These are phyloP conservation scores for Lacerta agilis DNA, from an alignment of 2,797 vertebrate species.

Conservation along the genomic window DNA sequence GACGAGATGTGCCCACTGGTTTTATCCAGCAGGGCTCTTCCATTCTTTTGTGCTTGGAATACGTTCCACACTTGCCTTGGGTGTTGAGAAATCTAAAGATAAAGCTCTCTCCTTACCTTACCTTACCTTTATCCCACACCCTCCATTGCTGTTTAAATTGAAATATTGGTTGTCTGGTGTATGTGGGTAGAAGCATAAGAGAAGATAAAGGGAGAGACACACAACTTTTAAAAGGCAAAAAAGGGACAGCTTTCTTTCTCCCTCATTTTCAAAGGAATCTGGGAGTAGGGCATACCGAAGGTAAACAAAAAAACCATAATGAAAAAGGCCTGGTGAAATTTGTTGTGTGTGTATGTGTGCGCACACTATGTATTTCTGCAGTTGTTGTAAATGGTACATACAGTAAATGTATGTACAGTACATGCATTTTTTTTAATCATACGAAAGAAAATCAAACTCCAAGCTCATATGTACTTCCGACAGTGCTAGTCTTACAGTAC, in stretches of 20 bases:
- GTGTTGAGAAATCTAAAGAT: background rate
- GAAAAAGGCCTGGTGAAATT: background rate
- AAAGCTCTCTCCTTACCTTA: background rate
- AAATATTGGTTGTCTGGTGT: background rate
- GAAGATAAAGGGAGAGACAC: background rate
- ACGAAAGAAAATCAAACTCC: too few relatives aligned
- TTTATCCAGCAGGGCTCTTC: too few relatives aligned
- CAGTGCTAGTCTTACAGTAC: too few relatives aligned
- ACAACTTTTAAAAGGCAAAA: background rate
- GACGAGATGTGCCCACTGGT: too few relatives aligned
- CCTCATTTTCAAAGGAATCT: background rate
- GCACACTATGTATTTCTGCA: too few relatives aligned
- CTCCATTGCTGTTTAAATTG: background rate
- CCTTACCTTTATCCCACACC: background rate
- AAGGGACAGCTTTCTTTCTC: background rate
- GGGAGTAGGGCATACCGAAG: background rate
- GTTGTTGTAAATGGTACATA: too few relatives aligned
- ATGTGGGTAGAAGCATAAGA: background rate
- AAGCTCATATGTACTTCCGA: too few relatives aligned
- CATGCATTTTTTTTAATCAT: too few relatives aligned
- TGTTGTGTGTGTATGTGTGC: background rate
- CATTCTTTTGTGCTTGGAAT: too few relatives aligned
- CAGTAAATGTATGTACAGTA: too few relatives aligned
- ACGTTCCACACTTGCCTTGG: background rate
- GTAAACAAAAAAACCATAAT: too few relatives aligned